These are phyloP conservation scores for Eidolon helvum DNA, from an alignment of 2,113 vertebrate genomes.

Conservation along the genomic window DNA sequence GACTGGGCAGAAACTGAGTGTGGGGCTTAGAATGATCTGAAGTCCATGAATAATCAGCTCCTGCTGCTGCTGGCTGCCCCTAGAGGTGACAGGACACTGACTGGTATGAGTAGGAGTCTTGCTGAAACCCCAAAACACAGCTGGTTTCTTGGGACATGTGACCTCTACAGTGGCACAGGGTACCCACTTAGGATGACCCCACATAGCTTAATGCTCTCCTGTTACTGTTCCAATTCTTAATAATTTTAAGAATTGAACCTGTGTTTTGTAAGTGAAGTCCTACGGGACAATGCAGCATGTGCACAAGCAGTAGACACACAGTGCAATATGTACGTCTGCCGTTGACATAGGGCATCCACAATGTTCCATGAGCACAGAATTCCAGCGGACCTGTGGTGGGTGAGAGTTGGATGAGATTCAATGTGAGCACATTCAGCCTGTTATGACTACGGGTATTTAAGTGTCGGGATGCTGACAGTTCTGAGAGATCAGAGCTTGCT, in stretches of 20 bases:
- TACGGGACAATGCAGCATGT: accelerated
- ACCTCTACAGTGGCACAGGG: accelerated
- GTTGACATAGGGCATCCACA: accelerated
- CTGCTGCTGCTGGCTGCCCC: accelerated
- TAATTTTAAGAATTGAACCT: neutral
- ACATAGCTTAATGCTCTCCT: accelerated
- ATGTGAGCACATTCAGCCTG: neutral
- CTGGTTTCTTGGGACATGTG: neutral
- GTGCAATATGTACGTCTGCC: accelerated
- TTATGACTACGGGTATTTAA: neutral
- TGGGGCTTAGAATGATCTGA: neutral
- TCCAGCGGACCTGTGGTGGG: accelerated
- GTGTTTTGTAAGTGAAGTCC: neutral
- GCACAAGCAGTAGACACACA: accelerated
- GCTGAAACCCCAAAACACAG: accelerated
- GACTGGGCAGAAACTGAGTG: accelerated
- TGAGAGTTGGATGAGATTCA: neutral
- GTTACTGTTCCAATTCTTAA: neutral
- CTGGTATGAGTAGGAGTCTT: neutral
- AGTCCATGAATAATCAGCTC: too few relatives aligned
- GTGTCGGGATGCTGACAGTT: accelerated
- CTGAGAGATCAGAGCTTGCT: neutral
- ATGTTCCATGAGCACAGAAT: neutral
- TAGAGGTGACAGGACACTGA: neutral
- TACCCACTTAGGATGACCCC: too few relatives aligned